phyloP scores from a whole-genome alignment of 2,113 vertebrate species.

The Notarius quadriscutis region DNA sequence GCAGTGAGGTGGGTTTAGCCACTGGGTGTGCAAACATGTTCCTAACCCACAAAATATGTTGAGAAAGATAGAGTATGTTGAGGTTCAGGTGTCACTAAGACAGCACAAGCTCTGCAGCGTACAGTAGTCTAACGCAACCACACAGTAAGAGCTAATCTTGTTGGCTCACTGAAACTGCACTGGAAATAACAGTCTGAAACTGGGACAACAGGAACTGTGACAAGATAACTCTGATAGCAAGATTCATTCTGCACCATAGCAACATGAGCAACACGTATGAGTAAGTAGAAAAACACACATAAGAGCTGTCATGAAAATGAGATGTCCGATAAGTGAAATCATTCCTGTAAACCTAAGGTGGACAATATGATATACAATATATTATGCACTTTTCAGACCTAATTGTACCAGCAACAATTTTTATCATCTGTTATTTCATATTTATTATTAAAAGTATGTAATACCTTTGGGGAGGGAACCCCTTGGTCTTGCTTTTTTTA shows the following conservation, averaged over 20 bases:
- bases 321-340: not conserved
- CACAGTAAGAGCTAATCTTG: not conserved
- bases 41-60: not conserved
- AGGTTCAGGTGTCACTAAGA: not conserved
- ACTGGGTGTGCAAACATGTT: not conserved
- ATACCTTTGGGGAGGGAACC: no score
- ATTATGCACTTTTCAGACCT: not conserved
- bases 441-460: not conserved
- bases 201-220: slow-evolving; percentile 38
- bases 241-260: not conserved
- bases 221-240: not conserved
- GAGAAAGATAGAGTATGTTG: not conserved
- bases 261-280: not conserved
- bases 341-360: not conserved
- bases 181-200: slow-evolving; percentile 5
- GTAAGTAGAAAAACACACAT: not conserved
- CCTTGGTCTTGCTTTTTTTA: not conserved
- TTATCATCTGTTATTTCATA: not conserved
- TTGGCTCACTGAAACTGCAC: not conserved
- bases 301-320: not conserved
- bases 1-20: slow-evolving; percentile 83
- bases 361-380: not conserved
- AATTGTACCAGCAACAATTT: no score
- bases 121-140: not conserved
- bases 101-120: not conserved